phyloP scores from a whole-genome alignment of 2,888 invertebrate species.

The Hypolimnas misippus region DNA sequence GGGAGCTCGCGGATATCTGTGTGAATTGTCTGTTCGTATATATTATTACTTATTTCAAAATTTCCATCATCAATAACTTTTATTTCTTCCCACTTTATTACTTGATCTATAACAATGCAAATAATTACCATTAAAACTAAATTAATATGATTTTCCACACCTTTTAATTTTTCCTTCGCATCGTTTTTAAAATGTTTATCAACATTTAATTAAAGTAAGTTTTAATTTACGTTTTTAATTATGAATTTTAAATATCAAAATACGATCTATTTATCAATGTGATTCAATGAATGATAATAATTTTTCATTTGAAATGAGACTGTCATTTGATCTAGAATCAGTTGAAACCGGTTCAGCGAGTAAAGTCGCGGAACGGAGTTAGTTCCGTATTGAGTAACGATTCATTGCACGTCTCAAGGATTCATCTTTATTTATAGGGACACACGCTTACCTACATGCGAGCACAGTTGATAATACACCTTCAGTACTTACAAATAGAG shows the following conservation, averaged over 20 bases:
- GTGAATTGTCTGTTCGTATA: background rate
- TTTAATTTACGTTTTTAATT: too few relatives aligned
- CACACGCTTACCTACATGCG: conserved; percentile 36
- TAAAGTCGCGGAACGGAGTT: conserved; percentile 43
- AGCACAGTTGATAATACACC: conserved; percentile 13
- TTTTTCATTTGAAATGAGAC: conserved; percentile 1
- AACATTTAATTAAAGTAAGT: background rate
- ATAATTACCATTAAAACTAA: too few relatives aligned
- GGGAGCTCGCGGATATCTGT: conserved; percentile 32
- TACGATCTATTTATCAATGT: background rate
- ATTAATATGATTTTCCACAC: too few relatives aligned
- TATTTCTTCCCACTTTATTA: background rate
- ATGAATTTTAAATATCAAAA: background rate
- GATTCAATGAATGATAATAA: background rate
- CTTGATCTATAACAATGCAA: too few relatives aligned
- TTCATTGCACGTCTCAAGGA: conserved; percentile 45
- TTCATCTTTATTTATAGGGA: conserved; percentile 47
- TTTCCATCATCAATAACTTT: background rate
- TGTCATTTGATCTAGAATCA: conserved; percentile 34
- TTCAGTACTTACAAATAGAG: background rate
- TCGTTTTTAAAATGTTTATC: background rate
- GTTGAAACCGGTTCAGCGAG: conserved; percentile 42
- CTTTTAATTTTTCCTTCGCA: too few relatives aligned
- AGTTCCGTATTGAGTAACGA: conserved; percentile 44
- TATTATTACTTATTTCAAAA: background rate